Percentiles rank a stretch among this genome's conserved stretches.
Evolutionary conservation across 2,797 vertebrate genomes (phyloP).

Genomic region (Mus spretus): DNA sequence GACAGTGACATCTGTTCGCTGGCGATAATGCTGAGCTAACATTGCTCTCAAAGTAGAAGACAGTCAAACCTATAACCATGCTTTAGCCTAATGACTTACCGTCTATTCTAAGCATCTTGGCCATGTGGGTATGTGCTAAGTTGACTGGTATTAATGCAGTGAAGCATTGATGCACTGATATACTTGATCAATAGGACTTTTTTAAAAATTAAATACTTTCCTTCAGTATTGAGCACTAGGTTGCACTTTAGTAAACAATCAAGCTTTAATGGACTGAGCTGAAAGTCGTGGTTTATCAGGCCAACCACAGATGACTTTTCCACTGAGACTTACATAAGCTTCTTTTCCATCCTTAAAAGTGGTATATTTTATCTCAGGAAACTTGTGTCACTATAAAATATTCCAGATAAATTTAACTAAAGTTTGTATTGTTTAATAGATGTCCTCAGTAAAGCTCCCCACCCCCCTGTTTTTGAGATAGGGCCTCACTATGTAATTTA

Average conservation of each 20-base stretch:
- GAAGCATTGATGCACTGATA: background rate
- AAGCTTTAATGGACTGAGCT: slow-evolving; percentile 43
- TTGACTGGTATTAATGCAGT: slow-evolving; percentile 18
- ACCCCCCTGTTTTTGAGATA: background rate
- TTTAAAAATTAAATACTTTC: slow-evolving; percentile 53
- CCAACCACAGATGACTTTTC: background rate
- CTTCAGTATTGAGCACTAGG: background rate
- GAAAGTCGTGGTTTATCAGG: slow-evolving; percentile 47
- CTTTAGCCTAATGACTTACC: slow-evolving; percentile 14
- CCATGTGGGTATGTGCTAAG: background rate
- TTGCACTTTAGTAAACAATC: slow-evolving; percentile 51
- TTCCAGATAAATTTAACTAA: slow-evolving; percentile 46
- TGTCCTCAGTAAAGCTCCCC: slow-evolving; percentile 8
- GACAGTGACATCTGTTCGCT: slow-evolving; percentile 55
- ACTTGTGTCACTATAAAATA: slow-evolving; percentile 54
- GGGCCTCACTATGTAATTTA: background rate
- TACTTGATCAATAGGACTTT: slow-evolving; percentile 54
- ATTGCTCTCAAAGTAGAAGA: slow-evolving; percentile 57
- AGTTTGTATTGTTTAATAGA: slow-evolving; percentile 32
- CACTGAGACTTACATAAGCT: slow-evolving; percentile 24
- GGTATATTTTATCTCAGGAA: slow-evolving; percentile 44
- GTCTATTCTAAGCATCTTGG: slow-evolving; percentile 59
- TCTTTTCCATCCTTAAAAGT: slow-evolving; percentile 48
- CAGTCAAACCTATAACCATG: background rate
- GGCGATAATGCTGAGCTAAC: slow-evolving; percentile 38